Percentiles rank a stretch among this genome's conserved stretches.
phyloP scores from a whole-genome alignment of 1,140 invertebrate species.

The Pogonognathellus flavescens region DNA sequence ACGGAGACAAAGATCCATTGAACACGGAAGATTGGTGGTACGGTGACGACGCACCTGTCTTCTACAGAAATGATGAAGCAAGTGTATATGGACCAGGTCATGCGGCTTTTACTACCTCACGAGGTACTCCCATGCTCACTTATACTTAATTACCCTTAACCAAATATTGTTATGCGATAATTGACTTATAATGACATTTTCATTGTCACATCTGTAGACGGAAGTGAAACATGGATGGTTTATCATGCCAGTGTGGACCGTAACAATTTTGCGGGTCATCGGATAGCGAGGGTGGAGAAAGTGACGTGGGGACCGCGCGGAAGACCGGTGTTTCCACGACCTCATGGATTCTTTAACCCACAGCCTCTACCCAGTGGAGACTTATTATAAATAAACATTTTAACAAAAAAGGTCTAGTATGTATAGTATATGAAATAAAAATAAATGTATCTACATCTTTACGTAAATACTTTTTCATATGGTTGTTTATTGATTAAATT shows the following conservation, averaged over 20 bases:
- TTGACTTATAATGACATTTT: too few species aligned
- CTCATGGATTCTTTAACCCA: conserved; percentile 45
- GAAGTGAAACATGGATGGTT: conserved; percentile 43
- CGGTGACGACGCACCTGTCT: conserved; percentile 4
- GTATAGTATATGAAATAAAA: too few species aligned
- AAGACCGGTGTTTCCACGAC: conserved; percentile 38
- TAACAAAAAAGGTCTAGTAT: too few species aligned
- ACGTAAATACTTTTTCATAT: too few species aligned
- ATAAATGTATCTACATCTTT: too few species aligned
- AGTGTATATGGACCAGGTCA: conserved; percentile 43
- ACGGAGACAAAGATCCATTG: conserved; percentile 53
- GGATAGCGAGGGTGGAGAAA: conserved; percentile 54
- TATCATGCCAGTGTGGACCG: conserved; percentile 1
- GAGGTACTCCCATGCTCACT: neutral
- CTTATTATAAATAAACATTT: too few species aligned
- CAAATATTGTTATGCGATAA: too few species aligned
- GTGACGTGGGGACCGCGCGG: conserved; percentile 47
- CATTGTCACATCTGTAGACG: conserved; percentile 26
- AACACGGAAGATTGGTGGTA: conserved; percentile 53
- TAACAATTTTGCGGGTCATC: conserved; percentile 8
- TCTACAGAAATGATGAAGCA: conserved; percentile 51
- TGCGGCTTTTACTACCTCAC: conserved; percentile 4
- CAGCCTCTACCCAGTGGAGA: conserved; percentile 48
- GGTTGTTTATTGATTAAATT: too few species aligned
- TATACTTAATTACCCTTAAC: too few species aligned